Percentiles rank a stretch among this genome's conserved stretches.
Evolutionary conservation across 2,888 invertebrate species (phyloP).

Genomic region (Drosophila glabriapex): DNA sequence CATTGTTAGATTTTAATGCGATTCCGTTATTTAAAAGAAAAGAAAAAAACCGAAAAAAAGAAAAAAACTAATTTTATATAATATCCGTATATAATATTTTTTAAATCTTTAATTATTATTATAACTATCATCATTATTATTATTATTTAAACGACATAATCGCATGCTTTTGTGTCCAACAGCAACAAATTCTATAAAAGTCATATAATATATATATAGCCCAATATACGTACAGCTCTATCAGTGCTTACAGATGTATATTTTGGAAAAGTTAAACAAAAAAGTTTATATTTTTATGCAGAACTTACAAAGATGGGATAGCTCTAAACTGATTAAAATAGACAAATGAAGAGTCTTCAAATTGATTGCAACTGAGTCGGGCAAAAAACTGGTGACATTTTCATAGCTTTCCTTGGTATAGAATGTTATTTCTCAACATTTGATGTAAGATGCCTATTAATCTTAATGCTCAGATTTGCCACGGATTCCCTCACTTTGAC

Average conservation of each 20-base stretch:
- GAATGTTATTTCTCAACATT: neutral
- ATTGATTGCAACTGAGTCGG: neutral
- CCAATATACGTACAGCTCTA: slow-evolving; percentile 18
- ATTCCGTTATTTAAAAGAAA: slow-evolving; percentile 54
- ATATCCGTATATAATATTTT: slow-evolving; percentile 18
- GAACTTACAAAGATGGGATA: neutral
- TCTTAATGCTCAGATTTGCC: neutral
- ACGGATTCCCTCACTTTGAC: neutral
- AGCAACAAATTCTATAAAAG: slow-evolving; percentile 60
- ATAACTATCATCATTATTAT: slow-evolving; percentile 36
- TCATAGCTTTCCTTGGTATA: neutral
- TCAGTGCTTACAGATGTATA: slow-evolving; percentile 20
- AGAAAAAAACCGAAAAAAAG: slow-evolving; percentile 3
- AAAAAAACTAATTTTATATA: slow-evolving; percentile 34
- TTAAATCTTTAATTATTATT: slow-evolving; percentile 26
- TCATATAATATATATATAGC: slow-evolving; percentile 56
- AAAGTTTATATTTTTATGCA: neutral
- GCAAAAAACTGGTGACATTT: neutral
- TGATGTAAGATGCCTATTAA: neutral
- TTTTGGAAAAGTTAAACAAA: slow-evolving; percentile 10
- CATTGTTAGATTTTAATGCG: slow-evolving; percentile 70
- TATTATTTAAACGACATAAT: slow-evolving; percentile 45
- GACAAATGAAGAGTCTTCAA: neutral
- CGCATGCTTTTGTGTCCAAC: slow-evolving; percentile 54
- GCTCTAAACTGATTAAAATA: neutral